phyloP scores from a whole-genome alignment of 2,888 invertebrate species.

The Tenthredo mesomela region DNA sequence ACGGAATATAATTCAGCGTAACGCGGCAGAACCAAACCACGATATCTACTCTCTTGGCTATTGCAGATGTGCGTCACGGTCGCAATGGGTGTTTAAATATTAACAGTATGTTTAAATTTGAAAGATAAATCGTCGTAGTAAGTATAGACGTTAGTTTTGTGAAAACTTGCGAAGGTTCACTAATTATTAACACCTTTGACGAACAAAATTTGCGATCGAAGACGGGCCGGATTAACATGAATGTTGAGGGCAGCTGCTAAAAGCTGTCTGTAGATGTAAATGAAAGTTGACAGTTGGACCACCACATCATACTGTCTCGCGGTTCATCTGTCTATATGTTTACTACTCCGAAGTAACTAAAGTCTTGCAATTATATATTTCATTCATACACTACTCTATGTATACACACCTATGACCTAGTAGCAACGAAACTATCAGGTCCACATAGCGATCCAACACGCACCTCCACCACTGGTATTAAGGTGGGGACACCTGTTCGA shows the following conservation, averaged over 20 bases:
- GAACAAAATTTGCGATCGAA: conserved; percentile 14
- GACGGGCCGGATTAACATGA: conserved; percentile 10
- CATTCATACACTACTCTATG: conserved; percentile 20
- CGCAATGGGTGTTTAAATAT: not conserved
- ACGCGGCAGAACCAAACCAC: not conserved
- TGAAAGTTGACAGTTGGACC: conserved; percentile 51
- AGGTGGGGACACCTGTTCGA: conserved; percentile 66
- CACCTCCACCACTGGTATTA: conserved; percentile 47
- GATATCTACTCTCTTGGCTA: not conserved
- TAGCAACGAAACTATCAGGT: conserved; percentile 50
- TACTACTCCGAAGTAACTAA: not conserved
- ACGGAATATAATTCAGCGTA: not conserved
- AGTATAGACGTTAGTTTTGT: not conserved
- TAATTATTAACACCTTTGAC: conserved; percentile 9
- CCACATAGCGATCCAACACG: conserved; percentile 54
- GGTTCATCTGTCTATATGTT: conserved; percentile 37
- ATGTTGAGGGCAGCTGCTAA: conserved; percentile 24
- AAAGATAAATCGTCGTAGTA: not conserved
- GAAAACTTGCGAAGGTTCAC: not conserved
- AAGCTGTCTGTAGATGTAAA: conserved; percentile 14
- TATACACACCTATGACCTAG: conserved; percentile 57
- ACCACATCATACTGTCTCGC: not conserved
- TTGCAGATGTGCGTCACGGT: conserved; percentile 1
- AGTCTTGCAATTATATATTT: conserved; percentile 25
- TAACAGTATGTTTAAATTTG: not conserved